These are phyloP conservation scores for Pseudoatta argentina DNA, from an alignment of 1,140 invertebrate genomes.

Conservation along the genomic window DNA sequence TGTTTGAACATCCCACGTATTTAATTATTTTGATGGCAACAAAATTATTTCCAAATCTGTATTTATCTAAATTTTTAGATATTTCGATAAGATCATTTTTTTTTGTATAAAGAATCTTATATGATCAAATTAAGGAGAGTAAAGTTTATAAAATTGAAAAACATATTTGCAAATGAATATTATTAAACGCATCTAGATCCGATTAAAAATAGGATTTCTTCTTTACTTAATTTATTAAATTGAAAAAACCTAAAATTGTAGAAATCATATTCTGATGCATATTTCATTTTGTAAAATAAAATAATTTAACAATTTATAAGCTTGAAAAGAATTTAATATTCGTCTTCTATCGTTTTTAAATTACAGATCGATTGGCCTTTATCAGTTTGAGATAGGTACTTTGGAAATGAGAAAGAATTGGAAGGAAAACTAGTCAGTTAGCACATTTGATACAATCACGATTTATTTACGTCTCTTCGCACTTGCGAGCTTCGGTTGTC, in stretches of 20 bases:
- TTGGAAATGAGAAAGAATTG: background rate
- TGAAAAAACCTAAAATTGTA: background rate
- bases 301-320: background rate
- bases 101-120: too few relatives aligned
- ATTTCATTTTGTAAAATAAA: background rate
- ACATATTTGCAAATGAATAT: too few relatives aligned
- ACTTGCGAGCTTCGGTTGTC: constrained; percentile 22
- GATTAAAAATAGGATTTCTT: too few relatives aligned
- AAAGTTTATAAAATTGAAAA: too few relatives aligned
- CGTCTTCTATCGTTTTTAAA: background rate
- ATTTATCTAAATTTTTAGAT: too few relatives aligned
- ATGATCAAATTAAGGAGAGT: too few relatives aligned
- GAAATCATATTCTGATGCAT: background rate
- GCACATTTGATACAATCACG: background rate
- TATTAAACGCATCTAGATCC: too few relatives aligned
- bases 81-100: too few relatives aligned
- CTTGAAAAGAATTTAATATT: background rate
- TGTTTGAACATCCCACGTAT: too few relatives aligned
- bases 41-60: too few relatives aligned
- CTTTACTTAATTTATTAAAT: background rate
- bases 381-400: background rate
- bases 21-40: too few relatives aligned
- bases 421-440: background rate
- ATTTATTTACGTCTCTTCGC: constrained; percentile 24
- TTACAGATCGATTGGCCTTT: background rate